Conservation (phyloP, 2,113 vertebrate genomes). For the Solea senegalensis region DNA sequence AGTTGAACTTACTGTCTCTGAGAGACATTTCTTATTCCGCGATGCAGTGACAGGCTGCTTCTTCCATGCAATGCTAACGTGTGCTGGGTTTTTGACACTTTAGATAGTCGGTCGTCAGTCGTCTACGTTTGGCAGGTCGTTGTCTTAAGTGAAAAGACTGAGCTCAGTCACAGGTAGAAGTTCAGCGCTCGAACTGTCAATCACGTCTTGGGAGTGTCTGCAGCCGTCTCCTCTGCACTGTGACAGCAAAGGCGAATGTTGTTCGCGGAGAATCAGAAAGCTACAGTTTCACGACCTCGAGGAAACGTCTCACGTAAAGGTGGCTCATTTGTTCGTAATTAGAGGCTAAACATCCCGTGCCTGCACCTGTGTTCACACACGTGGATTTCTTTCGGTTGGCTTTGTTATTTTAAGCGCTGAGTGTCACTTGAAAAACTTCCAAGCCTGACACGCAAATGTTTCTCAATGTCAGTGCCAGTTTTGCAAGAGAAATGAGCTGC, state of each 20-base stretch:
- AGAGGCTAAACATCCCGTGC: constrained; percentile 10
- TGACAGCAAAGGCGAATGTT: neutral
- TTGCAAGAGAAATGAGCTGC: constrained; percentile 57
- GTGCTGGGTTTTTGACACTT: constrained; percentile 12
- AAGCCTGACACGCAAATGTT: constrained; percentile 41
- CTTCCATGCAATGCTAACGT: neutral
- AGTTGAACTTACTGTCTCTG: neutral
- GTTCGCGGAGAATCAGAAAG: too few relatives aligned
- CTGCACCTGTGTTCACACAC: neutral
- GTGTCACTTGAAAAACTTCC: constrained; percentile 42
- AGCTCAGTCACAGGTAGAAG: constrained; percentile 6
- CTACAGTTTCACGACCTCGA: too few relatives aligned
- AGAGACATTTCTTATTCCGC: neutral
- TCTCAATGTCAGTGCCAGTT: constrained; percentile 47
- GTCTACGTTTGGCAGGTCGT: constrained; percentile 36
- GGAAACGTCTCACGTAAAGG: too few relatives aligned
- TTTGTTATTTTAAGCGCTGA: constrained; percentile 34
- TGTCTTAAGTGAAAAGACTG: constrained; percentile 4
- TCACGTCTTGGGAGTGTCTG: constrained; percentile 13
- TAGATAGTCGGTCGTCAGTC: constrained; percentile 8
- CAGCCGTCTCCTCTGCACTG: neutral
- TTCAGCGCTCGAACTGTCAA: constrained; percentile 30
- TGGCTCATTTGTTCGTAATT: neutral
- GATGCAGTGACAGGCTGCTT: constrained; percentile 8
- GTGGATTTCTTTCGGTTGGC: neutral